These are phyloP conservation scores for Caenorhabditis imperialis DNA, from an alignment of 2,888 invertebrate species.

Conservation along the genomic window DNA sequence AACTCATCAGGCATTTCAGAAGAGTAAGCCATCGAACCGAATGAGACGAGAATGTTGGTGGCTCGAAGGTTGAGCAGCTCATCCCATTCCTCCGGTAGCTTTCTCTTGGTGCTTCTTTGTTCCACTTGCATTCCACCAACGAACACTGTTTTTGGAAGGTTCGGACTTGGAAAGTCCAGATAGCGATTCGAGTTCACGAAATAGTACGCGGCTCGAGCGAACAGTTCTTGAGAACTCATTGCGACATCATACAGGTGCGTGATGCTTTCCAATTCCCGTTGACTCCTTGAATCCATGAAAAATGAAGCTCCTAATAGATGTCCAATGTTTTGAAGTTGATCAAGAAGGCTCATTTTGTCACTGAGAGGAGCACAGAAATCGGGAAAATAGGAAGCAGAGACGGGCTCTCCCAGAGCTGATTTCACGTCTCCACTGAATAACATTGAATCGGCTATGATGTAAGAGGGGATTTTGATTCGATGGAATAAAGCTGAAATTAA, in stretches of 20 bases:
- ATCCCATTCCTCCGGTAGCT: slow-evolving; percentile 34
- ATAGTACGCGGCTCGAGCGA: slow-evolving; percentile 29
- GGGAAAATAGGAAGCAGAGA: slow-evolving; percentile 35
- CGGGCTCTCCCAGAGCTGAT: slow-evolving; percentile 44
- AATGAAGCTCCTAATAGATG: slow-evolving; percentile 17
- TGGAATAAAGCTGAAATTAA: slow-evolving; percentile 41
- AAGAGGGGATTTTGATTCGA: slow-evolving; percentile 29
- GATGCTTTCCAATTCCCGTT: slow-evolving; percentile 28
- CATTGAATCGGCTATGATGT: slow-evolving; percentile 34
- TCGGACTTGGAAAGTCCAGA: slow-evolving; percentile 32
- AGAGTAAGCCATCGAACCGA: slow-evolving; percentile 49
- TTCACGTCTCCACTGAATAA: slow-evolving; percentile 29
- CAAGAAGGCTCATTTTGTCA: slow-evolving; percentile 32
- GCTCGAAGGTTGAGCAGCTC: slow-evolving; percentile 27
- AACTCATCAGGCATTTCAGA: slow-evolving; percentile 25
- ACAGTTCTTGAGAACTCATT: slow-evolving; percentile 21
- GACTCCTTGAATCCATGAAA: slow-evolving; percentile 14
- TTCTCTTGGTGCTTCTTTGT: slow-evolving; percentile 14
- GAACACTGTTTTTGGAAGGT: slow-evolving; percentile 17
- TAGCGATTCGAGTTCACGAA: slow-evolving; percentile 49
- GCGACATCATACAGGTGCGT: slow-evolving; percentile 18
- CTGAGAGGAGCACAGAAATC: slow-evolving; percentile 19
- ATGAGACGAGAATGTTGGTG: slow-evolving; percentile 45
- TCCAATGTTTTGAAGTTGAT: slow-evolving; percentile 12
- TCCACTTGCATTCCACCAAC: not conserved